phyloP scores from a whole-genome alignment of 2,888 invertebrate species.

The Drosophila paramelanica region DNA sequence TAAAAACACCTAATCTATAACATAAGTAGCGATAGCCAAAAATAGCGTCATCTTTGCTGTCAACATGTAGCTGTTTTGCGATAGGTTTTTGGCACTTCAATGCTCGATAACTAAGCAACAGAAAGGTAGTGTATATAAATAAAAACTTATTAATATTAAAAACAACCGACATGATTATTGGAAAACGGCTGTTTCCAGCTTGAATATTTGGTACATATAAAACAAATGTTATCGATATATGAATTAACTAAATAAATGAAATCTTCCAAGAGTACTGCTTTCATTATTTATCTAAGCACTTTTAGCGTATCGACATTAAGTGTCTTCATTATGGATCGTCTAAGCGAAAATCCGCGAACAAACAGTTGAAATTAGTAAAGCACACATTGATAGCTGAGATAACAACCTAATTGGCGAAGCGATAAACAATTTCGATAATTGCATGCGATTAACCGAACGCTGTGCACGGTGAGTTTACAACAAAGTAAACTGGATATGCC shows the following conservation, averaged over 20 bases:
- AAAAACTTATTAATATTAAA: too few species aligned
- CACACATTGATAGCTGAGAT: conserved; percentile 5
- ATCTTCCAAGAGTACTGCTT: too few species aligned
- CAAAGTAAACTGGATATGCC: conserved; percentile 4
- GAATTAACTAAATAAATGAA: too few species aligned
- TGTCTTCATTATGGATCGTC: not conserved
- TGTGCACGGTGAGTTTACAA: conserved; percentile 12
- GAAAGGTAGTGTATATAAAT: not conserved
- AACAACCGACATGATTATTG: too few species aligned
- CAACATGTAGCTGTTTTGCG: not conserved
- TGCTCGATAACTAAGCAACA: not conserved
- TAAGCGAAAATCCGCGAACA: not conserved
- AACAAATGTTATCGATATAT: too few species aligned
- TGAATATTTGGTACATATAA: too few species aligned
- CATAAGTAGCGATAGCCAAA: too few species aligned
- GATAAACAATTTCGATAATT: conserved; percentile 57
- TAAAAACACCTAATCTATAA: too few species aligned
- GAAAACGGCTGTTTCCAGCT: too few species aligned
- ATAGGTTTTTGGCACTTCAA: not conserved
- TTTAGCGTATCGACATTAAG: not conserved
- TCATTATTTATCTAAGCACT: not conserved
- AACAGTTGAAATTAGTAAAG: conserved; percentile 9
- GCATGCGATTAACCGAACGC: conserved; percentile 37
- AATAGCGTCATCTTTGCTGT: too few species aligned
- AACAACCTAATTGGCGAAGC: conserved; percentile 35